Base-by-base conservation (phyloP, 2,113 vertebrate genomes). In the Chinchilla lanigera region DNA sequence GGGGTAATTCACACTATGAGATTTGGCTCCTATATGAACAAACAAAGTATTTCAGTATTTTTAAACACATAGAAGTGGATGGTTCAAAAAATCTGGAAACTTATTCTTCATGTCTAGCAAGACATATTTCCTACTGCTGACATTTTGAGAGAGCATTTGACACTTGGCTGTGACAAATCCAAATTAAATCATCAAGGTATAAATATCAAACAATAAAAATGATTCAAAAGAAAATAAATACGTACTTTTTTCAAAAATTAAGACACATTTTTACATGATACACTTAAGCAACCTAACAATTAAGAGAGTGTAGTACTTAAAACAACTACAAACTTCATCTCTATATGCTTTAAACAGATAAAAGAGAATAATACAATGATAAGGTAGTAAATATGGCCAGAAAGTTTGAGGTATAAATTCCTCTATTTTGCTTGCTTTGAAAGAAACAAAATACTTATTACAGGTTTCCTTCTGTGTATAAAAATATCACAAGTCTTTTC, bases 381-480 rank as follows among this genome's bases (percentile, higher is more conserved):
- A 97, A 97, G 97, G 97, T 97, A 98, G 98, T 97, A 98, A 98
- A 98, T 99, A 98, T 99, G 98, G 98, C 98, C 98, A 96, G 97
- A 98, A 92, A 98, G 91, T 97, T 96, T 98, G 98, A 99, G 98
- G 98, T 99, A 98, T 98, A 97, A 97, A 96, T 97, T 98, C 97
- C 98, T 98, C 98, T 96, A 96, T 98, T 98, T 98, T 97, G 96
- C 97, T 98, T 98, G 97, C 87, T 98, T 98, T 97, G 97, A 98
- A 98, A 98, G 98, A 98, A 99, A 99, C 98, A 99, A 99, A 99
- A 98, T 98, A 98, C 98, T 97, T 98, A 97, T 97, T 98, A 98
- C 98, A 97, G 98, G 98, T 98, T 95, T 98, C 97, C 97, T 98
- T 98, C 88, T 98, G 96, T 96, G 94, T 99, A 99, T 98, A 99